These are phyloP conservation scores for Phengaris alcon DNA, from an alignment of 2,888 invertebrate genomes.

Conservation along the genomic window DNA sequence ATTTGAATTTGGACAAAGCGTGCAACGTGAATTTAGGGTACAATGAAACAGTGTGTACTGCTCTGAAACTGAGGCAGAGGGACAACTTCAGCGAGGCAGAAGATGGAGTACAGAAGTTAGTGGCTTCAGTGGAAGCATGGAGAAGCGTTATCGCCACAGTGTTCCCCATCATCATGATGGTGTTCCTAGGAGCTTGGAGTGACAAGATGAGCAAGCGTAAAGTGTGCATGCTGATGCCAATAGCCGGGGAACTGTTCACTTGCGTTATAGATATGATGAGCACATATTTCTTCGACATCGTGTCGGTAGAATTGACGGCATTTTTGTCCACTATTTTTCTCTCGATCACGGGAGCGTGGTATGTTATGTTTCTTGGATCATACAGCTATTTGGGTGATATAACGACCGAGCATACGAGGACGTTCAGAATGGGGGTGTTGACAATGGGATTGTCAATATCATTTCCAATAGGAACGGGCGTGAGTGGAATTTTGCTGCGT, in stretches of 20 bases:
- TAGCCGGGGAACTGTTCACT: slow-evolving; percentile 76
- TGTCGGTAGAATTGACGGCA: slow-evolving; percentile 75
- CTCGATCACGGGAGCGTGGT: slow-evolving; percentile 77
- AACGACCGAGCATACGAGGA: slow-evolving; percentile 77
- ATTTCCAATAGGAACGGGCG: slow-evolving; percentile 68
- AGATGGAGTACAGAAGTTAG: slow-evolving; percentile 80
- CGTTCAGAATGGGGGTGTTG: slow-evolving; percentile 79
- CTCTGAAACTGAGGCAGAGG: slow-evolving; percentile 83
- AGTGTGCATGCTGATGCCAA: slow-evolving; percentile 79
- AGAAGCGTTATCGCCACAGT: slow-evolving; percentile 76
- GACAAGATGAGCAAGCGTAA: slow-evolving; percentile 79
- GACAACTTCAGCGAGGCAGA: slow-evolving; percentile 83
- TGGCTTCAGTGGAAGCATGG: slow-evolving; percentile 77
- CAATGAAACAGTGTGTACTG: slow-evolving; percentile 84
- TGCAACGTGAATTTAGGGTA: slow-evolving; percentile 89
- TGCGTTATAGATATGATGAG: slow-evolving; percentile 73
- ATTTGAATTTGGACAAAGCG: slow-evolving; percentile 90
- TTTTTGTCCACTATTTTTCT: slow-evolving; percentile 76
- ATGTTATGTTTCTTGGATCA: slow-evolving; percentile 77
- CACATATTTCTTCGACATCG: slow-evolving; percentile 76
- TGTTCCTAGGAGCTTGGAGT: slow-evolving; percentile 82
- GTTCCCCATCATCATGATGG: slow-evolving; percentile 74
- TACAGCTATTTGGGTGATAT: slow-evolving; percentile 82
- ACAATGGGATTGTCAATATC: slow-evolving; percentile 70
- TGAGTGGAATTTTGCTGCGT: slow-evolving; percentile 63